A percentile compares a stretch with the other conserved stretches of the same genome.
These are phyloP conservation scores for Thamnaconus septentrionalis DNA, from an alignment of 2,113 vertebrate genomes.

Conservation along the genomic window DNA sequence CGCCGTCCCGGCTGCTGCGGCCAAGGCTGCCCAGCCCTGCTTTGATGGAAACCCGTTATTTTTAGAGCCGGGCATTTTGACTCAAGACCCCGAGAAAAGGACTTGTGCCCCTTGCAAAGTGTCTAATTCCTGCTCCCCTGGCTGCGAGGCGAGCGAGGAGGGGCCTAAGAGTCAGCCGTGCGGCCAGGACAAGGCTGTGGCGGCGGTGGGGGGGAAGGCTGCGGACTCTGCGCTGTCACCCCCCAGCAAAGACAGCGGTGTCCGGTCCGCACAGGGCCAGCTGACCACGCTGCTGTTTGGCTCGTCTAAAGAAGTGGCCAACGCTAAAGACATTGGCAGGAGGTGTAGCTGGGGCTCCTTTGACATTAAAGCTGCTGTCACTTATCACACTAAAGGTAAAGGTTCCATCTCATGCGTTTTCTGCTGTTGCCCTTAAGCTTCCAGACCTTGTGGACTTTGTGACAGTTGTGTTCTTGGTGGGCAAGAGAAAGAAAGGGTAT, in stretches of 20 bases:
- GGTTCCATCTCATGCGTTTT: neutral
- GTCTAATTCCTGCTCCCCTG: conserved; percentile 72
- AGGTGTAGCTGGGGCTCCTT: conserved; percentile 90
- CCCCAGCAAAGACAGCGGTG: conserved; percentile 85
- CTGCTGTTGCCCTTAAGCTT: conserved; percentile 7
- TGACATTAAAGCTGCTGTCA: conserved; percentile 93
- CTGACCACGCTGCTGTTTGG: conserved; percentile 85
- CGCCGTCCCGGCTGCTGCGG: conserved; percentile 82
- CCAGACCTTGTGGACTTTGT: too few relatives aligned
- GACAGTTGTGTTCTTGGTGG: too few relatives aligned
- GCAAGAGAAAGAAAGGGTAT: too few relatives aligned
- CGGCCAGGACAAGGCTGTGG: conserved; percentile 80
- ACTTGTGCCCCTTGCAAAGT: conserved; percentile 84
- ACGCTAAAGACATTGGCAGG: conserved; percentile 87
- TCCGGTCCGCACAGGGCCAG: conserved; percentile 84
- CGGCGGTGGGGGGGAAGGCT: conserved; percentile 78
- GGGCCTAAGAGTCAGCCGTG: conserved; percentile 80
- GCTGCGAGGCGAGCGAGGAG: conserved; percentile 75
- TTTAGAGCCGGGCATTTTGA: conserved; percentile 83
- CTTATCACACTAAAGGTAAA: conserved; percentile 99
- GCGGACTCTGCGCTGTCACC: conserved; percentile 84
- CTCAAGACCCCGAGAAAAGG: conserved; percentile 89
- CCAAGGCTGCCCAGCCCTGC: conserved; percentile 82
- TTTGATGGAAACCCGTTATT: conserved; percentile 82
- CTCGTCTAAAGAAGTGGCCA: conserved; percentile 86